Evolutionary conservation across 2,888 invertebrate species (phyloP), one percentile per base, ranked within the genome.

Genomic region (Tetanocera ferruginea): DNA sequence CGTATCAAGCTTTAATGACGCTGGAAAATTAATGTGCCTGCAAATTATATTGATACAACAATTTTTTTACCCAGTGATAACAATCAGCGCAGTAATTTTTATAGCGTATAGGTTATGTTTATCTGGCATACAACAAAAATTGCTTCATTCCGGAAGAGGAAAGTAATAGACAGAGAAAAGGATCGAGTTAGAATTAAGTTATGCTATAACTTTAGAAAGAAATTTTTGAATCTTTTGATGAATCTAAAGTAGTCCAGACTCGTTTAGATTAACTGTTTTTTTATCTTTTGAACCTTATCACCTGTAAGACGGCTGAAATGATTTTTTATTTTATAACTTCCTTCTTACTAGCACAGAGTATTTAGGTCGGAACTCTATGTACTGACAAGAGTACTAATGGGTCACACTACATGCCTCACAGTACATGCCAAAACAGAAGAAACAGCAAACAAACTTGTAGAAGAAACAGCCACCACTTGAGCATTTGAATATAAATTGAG

Each of bases 31-130:
- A 43, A 76, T 76, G 60, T 67, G 17, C n/a, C 28, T 49, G 51
- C 70, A 70, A 70, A 70, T 76, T 60, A 70, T 28, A 60, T 60
- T 69, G 76, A 76, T 76, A 49, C 70, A 70, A 57, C 70, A 76
- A 71, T 71, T 66, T 71, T 71, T 76, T 52, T 52, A 0, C 17
- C 17, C 25, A 19, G 34, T 64, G 71, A 76, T 76, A 76, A 76
- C 71, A 76, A 71, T 76, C 76, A 28, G 31, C 14, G 52, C 6
- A 64, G 60, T 60, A 76, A 60, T 76, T 76, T 75, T 69, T 57
- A 76, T 28, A 25, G 62, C 60, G 28, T 19, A 43, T 67, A 14
- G 64, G 64, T 64, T 71, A 71, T 76, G 57, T 62, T 76, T 76
- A 64, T 76, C 64, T 52, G n/a, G 51, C 64, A 19, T 31, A 71